phyloP scores from a whole-genome alignment of 2,888 invertebrate species.

The Rhaphigaster nebulosa region DNA sequence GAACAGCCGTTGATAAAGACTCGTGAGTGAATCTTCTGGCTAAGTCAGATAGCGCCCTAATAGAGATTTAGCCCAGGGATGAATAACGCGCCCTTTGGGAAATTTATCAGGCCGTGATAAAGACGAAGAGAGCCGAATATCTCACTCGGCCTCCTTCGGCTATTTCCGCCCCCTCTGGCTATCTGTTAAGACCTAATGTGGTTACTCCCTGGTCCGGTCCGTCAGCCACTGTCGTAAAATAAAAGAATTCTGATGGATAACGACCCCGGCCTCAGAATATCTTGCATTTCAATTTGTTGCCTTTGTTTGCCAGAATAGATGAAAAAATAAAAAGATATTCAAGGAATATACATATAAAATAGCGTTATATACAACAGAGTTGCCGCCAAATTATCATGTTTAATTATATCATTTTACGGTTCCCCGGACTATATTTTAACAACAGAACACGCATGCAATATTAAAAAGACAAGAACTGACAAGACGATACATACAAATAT shows the following conservation, averaged over 20 bases:
- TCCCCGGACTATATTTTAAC: too few species aligned
- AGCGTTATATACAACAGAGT: too few species aligned
- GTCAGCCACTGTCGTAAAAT: neutral
- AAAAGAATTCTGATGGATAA: neutral
- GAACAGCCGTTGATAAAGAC: neutral
- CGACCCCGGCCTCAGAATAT: too few species aligned
- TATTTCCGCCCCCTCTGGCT: neutral
- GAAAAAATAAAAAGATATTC: too few species aligned
- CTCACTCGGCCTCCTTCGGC: slow-evolving; percentile 22
- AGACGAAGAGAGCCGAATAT: slow-evolving; percentile 35
- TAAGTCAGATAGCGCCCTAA: neutral
- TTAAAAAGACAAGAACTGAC: too few species aligned
- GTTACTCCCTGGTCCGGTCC: neutral
- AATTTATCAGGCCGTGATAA: slow-evolving; percentile 40
- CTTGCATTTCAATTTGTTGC: too few species aligned
- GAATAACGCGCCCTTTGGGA: slow-evolving; percentile 7
- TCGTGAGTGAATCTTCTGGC: neutral
- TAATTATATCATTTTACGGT: too few species aligned
- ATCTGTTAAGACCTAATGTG: slow-evolving; percentile 6
- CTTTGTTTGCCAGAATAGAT: too few species aligned
- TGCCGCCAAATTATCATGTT: too few species aligned
- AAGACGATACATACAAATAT: too few species aligned
- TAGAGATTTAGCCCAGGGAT: slow-evolving; percentile 7
- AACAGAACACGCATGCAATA: too few species aligned
- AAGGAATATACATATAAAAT: too few species aligned